These are phyloP conservation scores for Cremastinae sp. DNA, from an alignment of 2,888 invertebrate genomes.

Conservation along the genomic window DNA sequence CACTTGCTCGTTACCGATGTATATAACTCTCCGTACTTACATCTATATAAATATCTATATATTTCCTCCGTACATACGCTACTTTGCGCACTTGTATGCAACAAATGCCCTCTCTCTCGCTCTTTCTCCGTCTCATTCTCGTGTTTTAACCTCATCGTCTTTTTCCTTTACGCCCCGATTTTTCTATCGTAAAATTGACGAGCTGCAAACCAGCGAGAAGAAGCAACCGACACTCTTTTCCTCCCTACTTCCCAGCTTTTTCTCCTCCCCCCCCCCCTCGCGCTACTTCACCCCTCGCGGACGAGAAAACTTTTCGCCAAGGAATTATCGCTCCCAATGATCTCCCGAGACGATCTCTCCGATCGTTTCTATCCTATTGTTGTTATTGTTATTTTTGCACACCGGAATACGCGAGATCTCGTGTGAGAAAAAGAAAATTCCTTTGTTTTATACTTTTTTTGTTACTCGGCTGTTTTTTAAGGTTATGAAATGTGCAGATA, in stretches of 20 bases:
- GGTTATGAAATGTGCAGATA: neutral
- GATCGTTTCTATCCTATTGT: neutral
- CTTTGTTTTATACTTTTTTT: no score
- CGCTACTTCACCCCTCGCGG: slow-evolving; percentile 22
- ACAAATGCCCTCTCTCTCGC: slow-evolving; percentile 45
- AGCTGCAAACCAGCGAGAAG: slow-evolving; percentile 49
- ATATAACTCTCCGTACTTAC: slow-evolving; percentile 48
- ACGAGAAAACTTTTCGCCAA: slow-evolving; percentile 42
- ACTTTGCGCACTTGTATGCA: slow-evolving; percentile 31
- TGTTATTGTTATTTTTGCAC: slow-evolving; percentile 11
- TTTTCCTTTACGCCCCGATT: slow-evolving; percentile 58
- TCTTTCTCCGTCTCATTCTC: slow-evolving; percentile 42
- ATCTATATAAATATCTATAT: slow-evolving; percentile 12
- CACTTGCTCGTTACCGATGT: slow-evolving; percentile 55
- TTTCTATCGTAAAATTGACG: slow-evolving; percentile 61
- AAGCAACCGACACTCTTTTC: slow-evolving; percentile 25
- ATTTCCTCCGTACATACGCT: neutral
- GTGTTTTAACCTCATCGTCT: slow-evolving; percentile 53
- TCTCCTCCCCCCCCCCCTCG: slow-evolving; percentile 23
- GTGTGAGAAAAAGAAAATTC: no score
- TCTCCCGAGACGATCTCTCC: slow-evolving; percentile 34
- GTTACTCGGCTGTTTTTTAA: neutral
- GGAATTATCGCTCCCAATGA: slow-evolving; percentile 34
- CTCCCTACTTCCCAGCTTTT: slow-evolving; percentile 24
- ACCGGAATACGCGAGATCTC: neutral